These are phyloP conservation scores for Cryptomyrus ogoouensis DNA, from an alignment of 2,113 vertebrate genomes.

Conservation along the genomic window DNA sequence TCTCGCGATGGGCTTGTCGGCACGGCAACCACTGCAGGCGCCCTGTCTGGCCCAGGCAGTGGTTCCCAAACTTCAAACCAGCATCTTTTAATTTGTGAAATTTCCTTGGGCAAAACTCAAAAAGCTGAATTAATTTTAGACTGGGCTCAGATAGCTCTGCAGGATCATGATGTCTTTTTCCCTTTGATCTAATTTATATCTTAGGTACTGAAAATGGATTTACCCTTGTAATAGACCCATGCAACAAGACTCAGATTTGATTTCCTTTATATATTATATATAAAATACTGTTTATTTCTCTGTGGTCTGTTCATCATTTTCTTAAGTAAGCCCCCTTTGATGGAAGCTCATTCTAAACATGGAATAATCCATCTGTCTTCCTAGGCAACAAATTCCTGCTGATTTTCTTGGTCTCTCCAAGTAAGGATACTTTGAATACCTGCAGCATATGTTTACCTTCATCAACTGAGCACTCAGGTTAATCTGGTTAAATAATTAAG, in stretches of 20 bases:
- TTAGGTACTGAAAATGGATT: not conserved
- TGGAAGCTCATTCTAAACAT: not conserved
- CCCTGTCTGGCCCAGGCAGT: not conserved
- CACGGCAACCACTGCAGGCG: not conserved
- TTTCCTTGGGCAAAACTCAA: not conserved
- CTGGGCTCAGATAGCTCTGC: not conserved
- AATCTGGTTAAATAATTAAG: not conserved
- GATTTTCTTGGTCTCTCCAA: not conserved
- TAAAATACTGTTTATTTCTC: not conserved
- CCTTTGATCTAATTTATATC: constrained; percentile 1
- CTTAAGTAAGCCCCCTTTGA: not conserved
- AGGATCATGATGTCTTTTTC: not conserved
- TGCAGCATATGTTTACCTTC: not conserved
- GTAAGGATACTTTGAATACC: not conserved
- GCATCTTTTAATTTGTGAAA: not conserved
- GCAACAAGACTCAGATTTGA: not conserved
- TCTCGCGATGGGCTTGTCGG: not conserved
- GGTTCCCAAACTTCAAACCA: not conserved
- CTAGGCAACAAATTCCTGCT: not conserved
- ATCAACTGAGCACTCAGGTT: not conserved
- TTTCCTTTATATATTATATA: not conserved
- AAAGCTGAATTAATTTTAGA: not conserved
- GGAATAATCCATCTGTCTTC: not conserved
- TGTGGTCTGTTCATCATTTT: not conserved
- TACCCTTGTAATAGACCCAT: not conserved